Evolutionary conservation across 2,797 vertebrate genomes (phyloP).

Genomic region (Apogon talboti): DNA sequence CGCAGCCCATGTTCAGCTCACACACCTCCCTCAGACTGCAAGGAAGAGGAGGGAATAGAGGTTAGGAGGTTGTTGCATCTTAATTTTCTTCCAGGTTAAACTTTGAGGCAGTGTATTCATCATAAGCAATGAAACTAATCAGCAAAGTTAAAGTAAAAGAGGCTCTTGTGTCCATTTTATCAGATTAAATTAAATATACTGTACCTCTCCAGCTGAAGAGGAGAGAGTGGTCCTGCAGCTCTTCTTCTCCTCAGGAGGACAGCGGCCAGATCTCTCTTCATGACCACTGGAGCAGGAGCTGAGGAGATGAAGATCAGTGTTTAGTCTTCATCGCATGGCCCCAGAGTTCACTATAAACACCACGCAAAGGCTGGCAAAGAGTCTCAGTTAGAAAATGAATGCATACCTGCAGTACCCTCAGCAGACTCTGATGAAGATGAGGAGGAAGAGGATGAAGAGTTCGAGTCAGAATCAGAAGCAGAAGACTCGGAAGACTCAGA

Average conservation of each 20-base stretch:
- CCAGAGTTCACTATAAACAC: too few species aligned
- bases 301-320: slow-evolving; percentile 1
- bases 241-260: slow-evolving; percentile 81
- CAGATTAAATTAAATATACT: background rate
- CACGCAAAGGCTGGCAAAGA: too few species aligned
- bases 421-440: slow-evolving; percentile 80
- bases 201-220: slow-evolving; percentile 84
- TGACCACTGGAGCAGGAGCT: slow-evolving; percentile 70
- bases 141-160: too few species aligned
- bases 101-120: too few species aligned
- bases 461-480: slow-evolving; percentile 50
- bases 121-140: too few species aligned
- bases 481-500: slow-evolving; percentile 49
- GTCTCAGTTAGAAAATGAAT: too few species aligned
- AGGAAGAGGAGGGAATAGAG: background rate
- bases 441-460: slow-evolving; percentile 73
- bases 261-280: slow-evolving; percentile 82
- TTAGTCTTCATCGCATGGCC: background rate
- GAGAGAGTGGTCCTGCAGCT: slow-evolving; percentile 67
- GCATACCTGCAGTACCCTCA: slow-evolving; percentile 74
- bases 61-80: slow-evolving; percentile 2
- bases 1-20: slow-evolving; percentile 85
- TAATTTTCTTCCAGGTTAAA: background rate
- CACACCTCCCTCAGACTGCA: slow-evolving; percentile 87
- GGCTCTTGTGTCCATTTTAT: background rate